Conservation (phyloP, 2,888 invertebrate species). For the Seira sanloemensis region DNA sequence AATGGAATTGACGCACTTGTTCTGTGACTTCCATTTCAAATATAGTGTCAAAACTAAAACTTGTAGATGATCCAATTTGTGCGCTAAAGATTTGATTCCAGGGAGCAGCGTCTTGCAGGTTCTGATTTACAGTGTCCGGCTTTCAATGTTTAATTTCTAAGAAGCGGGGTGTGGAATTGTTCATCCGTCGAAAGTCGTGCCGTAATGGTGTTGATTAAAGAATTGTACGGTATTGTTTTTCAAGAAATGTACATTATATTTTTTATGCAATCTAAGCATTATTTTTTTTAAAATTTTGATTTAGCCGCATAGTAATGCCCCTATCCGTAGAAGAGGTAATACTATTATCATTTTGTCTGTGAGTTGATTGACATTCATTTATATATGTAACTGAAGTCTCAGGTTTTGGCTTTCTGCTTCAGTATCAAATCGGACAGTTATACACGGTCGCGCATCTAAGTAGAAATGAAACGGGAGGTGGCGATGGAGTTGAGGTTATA, state of each 20-base stretch:
- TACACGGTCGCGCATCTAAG: slow-evolving; percentile 47
- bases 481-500: slow-evolving; percentile 61
- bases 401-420: background rate
- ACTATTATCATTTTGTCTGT: background rate
- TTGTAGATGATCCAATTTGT: too few species aligned
- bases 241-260: slow-evolving; percentile 7
- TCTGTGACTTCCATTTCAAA: too few species aligned
- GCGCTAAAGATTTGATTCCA: too few species aligned
- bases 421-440: slow-evolving; percentile 58
- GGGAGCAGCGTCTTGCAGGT: too few species aligned
- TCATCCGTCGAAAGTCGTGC: too few species aligned
- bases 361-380: background rate
- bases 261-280: slow-evolving; percentile 20
- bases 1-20: too few species aligned
- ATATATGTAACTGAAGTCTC: background rate
- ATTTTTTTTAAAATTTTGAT: slow-evolving; percentile 1
- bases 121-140: too few species aligned
- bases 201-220: slow-evolving; percentile 24
- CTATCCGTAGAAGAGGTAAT: slow-evolving; percentile 35
- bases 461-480: slow-evolving; percentile 57
- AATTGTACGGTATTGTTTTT: slow-evolving; percentile 6
- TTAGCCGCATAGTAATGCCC: slow-evolving; percentile 37
- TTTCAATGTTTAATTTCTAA: too few species aligned
- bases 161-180: too few species aligned
- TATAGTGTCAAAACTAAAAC: too few species aligned